Evolutionary conservation across 2,888 invertebrate species (phyloP), one percentile per base, ranked within the genome.

Genomic region (Blera fallax): DNA sequence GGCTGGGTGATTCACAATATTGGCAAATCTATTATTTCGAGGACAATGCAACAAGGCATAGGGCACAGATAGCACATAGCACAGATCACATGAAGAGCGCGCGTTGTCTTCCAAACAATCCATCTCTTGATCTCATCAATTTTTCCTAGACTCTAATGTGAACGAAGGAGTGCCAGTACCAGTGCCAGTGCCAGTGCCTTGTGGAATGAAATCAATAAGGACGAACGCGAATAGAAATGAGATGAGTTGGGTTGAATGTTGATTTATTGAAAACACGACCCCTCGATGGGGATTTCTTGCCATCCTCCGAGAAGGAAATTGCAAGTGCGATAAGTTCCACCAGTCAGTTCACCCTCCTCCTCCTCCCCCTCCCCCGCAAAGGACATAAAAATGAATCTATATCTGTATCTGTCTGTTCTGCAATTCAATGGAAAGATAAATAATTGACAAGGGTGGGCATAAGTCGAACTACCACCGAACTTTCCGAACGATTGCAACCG

Each of bases 101-200:
- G 43, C 65, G 34, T 65, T 82, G 70, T 76, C 70, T 65, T 69
- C 80, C 64, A 40, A 34, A 27, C 78, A 85, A 85, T 85, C 79
- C 79, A 85, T 85, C 79, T 76, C 72, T 72, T 85, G 81, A 85
- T 85, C 85, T 85, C 85, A 85, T 85, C 85, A 85, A 85, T 81
- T 85, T 81, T 81, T 81, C 80, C 27, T n/a, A 52, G 84, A 72
- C 76, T 77, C 81, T 74, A 84, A 84, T 84, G 80, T 64, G 79
- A 79, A 29, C 56, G 10, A 60, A 48, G 54, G 37, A 73, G n/a
- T n/a, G n/a, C n/a, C n/a, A n/a, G n/a, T n/a, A n/a, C n/a, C n/a
- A n/a, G n/a, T n/a, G n/a, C n/a, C n/a, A n/a, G 76, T 58, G 45
- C 52, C 54, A 21, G 34, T 34, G 34, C 40, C 40, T 6, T 40